Evolutionary conservation across 2,113 vertebrate species (phyloP).

Genomic region (Rallus limicola): DNA sequence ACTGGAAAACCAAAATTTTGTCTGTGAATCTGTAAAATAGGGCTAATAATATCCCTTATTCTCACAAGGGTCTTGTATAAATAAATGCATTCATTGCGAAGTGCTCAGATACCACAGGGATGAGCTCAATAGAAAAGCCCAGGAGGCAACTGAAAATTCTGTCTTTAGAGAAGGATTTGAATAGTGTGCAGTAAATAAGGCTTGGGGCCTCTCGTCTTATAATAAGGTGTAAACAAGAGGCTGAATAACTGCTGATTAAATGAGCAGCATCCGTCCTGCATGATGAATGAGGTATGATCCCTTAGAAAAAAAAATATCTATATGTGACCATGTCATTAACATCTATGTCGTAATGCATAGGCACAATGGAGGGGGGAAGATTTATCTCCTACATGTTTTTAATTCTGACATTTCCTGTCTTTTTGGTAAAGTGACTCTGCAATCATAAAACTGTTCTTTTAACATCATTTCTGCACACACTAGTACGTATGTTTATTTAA

Average conservation of each 20-base stretch:
- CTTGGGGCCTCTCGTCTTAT: background rate
- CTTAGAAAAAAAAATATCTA: constrained; percentile 14
- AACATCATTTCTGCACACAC: background rate
- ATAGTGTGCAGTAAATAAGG: constrained; percentile 28
- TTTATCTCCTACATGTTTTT: background rate
- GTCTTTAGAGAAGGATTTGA: constrained; percentile 27
- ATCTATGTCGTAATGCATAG: background rate
- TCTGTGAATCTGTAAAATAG: constrained; percentile 13
- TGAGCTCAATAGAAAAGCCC: constrained; percentile 5
- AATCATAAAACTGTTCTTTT: background rate
- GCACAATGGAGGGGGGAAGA: background rate
- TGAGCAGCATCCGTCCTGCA: background rate
- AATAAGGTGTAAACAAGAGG: constrained; percentile 31
- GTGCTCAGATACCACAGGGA: background rate
- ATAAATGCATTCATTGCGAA: constrained; percentile 31
- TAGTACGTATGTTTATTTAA: background rate
- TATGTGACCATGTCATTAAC: background rate
- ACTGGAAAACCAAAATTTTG: background rate
- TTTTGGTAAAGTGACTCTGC: background rate
- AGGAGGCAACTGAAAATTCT: constrained; percentile 47
- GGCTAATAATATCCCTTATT: constrained; percentile 26
- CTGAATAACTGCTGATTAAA: constrained; percentile 56
- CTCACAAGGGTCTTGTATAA: constrained; percentile 27
- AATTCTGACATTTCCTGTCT: background rate
- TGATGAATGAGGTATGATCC: background rate